phyloP scores from a whole-genome alignment of 2,113 vertebrate species.

The Melanerpes formicivorus region DNA sequence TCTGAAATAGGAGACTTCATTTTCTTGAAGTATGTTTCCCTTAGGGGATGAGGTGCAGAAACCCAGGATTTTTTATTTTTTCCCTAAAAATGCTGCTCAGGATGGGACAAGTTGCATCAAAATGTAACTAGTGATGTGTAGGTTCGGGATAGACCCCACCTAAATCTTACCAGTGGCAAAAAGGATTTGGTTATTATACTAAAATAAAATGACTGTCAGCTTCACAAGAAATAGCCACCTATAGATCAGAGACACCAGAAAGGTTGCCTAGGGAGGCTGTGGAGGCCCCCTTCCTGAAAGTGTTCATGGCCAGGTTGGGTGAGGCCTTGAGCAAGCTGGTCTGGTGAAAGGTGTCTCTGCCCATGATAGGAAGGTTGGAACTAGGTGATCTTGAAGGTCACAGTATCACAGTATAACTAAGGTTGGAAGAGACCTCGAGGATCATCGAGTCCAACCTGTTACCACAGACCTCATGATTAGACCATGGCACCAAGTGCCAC shows the following conservation, averaged over 20 bases:
- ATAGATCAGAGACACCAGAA: background rate
- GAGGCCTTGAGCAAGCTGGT: too few relatives aligned
- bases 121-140: background rate
- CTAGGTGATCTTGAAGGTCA: too few relatives aligned
- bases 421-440: too few relatives aligned
- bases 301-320: too few relatives aligned
- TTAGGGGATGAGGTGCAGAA: conserved; percentile 32
- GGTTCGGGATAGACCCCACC: background rate
- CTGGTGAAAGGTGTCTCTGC: too few relatives aligned
- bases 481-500: too few relatives aligned
- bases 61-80: background rate
- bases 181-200: background rate
- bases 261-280: background rate
- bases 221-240: background rate
- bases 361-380: too few relatives aligned
- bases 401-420: too few relatives aligned
- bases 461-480: too few relatives aligned
- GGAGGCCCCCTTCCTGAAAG: too few relatives aligned
- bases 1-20: conserved; percentile 45
- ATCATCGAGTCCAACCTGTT: too few relatives aligned
- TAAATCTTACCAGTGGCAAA: background rate
- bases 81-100: background rate
- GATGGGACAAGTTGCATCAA: conserved; percentile 28
- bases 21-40: conserved; percentile 62
- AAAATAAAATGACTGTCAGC: background rate